Evolutionary conservation across 2,888 invertebrate species (phyloP), one percentile per base, ranked within the genome.

Genomic region (Mamestra brassicae): DNA sequence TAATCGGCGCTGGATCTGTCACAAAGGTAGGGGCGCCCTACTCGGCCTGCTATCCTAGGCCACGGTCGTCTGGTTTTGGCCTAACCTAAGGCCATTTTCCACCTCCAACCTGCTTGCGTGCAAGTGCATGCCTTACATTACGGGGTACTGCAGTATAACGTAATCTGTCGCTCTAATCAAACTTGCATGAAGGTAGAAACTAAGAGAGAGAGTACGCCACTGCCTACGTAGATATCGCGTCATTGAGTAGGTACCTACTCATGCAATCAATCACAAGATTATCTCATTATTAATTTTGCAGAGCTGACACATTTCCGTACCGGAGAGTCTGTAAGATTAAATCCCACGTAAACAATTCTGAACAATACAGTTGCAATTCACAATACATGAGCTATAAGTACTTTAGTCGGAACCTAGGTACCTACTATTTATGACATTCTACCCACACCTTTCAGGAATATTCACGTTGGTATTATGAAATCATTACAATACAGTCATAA

Each of bases 261-360:
- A 57, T 13, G 13, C 10, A 72, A 58, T 47, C 10, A 72, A 58
- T 47, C 50, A 72, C 3, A 42, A n/a, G 50, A 42, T 52, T 5
- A 34, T 69, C 42, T 54, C 34, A 7, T 69, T 8, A n/a, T 34
- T 34, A 69, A 45, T 70, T 69, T 70, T 13, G 34, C 69, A 34
- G n/a, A 34, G 13, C 13, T 54, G 70, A 71, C 70, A 70, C 70
- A 69, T 54, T 72, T 74, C 72, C 58, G 42, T 74, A 42, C n/a
- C 6, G 10, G 4, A 17, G 6, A n/a, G 17, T 38, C 26, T 11
- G 74, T 58, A 42, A 72, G 8, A 72, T 58, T n/a, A n/a, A 73
- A 72, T 73, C 38, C 10, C 26, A 38, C 26, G 0, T 11, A n/a
- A 4, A 57, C 34, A 34, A 50, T 50, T 38, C 47, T 74, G 58